Evolutionary conservation across 2,888 invertebrate genomes (phyloP), one percentile per base, ranked within the genome.

Genomic region (Galeruca laticollis): DNA sequence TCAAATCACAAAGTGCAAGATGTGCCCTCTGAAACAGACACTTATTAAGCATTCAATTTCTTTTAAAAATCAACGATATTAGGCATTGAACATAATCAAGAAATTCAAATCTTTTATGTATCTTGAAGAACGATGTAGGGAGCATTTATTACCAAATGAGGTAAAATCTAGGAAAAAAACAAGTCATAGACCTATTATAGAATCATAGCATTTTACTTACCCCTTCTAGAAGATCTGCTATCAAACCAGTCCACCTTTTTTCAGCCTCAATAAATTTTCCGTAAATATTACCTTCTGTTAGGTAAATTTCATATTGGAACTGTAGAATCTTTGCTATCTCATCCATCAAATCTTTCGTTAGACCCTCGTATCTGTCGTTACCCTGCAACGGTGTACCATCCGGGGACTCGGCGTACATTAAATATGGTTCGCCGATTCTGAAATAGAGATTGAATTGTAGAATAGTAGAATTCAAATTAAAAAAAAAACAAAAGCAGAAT

Each of bases 1-100:
- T 98, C 76, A 99, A 87, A 82, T 99, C 98, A 78, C 97, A 98
- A 71, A 99, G 93, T 0, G 96, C 98, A 77, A 99, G 89, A 84
- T 98, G 96, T 10, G 97, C 97, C 88, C 92, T 93, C 97, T 97
- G 86, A 49, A 89, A 87, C n/a, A 40, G n/a, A 40, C 1, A n/a
- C 11, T 40, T 40, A n/a, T n/a, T 40, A 5, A n/a, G n/a, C n/a
- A n/a, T n/a, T n/a, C n/a, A 13, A n/a, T 51, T 9, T 51, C 10
- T 18, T 51, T 26, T 26, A 26, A 26, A 26, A 26, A 26, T 26
- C 1, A 26, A 26, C 26, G 6, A 26, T 26, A 26, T 6, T 6
- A 1, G 26, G 6, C 6, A 26, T 5, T 26, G 4, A 26, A 26
- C 26, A 26, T 5, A 26, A 26, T 6, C 3, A 26, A 26, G 26